Percentiles rank a stretch among this genome's conserved stretches.
phyloP scores from a whole-genome alignment of 2,888 invertebrate species.

The Tinea pellionella region DNA sequence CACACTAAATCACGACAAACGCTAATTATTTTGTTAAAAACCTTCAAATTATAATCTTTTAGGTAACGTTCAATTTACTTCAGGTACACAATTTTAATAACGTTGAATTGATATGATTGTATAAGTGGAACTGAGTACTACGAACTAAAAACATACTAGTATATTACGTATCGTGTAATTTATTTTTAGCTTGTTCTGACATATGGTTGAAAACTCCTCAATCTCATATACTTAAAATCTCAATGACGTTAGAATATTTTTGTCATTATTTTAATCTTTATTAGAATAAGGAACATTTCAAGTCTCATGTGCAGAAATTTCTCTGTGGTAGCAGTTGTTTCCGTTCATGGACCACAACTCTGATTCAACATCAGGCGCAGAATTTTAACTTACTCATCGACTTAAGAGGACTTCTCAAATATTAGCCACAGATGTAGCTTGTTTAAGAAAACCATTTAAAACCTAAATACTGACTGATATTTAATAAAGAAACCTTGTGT shows the following conservation, averaged over 20 bases:
- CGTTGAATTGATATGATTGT: slow-evolving; percentile 2
- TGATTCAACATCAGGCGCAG: too few relatives aligned
- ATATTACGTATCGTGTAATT: background rate
- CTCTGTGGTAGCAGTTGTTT: too few relatives aligned
- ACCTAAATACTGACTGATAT: background rate
- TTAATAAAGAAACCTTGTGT: background rate
- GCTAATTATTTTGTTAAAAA: background rate
- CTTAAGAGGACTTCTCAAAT: too few relatives aligned
- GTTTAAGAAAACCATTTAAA: background rate
- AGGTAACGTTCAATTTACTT: background rate
- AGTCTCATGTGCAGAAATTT: too few relatives aligned
- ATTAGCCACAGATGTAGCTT: too few relatives aligned
- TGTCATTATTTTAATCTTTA: too few relatives aligned
- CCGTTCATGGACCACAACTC: too few relatives aligned
- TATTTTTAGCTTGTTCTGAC: background rate
- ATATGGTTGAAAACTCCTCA: background rate
- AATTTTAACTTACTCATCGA: too few relatives aligned
- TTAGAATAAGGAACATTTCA: too few relatives aligned
- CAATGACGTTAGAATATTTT: too few relatives aligned
- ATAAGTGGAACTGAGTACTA: background rate
- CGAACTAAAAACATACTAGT: background rate
- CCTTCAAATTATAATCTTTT: background rate
- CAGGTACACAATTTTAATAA: slow-evolving; percentile 1
- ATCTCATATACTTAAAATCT: too few relatives aligned
- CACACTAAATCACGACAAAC: slow-evolving; percentile 2